These are phyloP conservation scores for Arctopsyche grandis DNA, from an alignment of 1,140 invertebrate genomes.

Conservation along the genomic window DNA sequence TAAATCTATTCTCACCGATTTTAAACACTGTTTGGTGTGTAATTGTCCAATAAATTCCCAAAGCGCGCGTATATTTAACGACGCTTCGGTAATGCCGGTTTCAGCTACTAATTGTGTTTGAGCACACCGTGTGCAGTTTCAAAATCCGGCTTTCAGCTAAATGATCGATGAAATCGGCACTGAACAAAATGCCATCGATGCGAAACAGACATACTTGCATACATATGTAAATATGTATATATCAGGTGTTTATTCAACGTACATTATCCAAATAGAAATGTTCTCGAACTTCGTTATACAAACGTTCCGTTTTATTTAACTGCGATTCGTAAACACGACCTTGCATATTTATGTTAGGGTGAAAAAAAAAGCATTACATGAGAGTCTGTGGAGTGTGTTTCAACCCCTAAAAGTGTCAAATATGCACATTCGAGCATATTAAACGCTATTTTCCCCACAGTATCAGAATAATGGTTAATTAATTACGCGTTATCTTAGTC, in stretches of 20 bases:
- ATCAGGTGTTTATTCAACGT: not conserved
- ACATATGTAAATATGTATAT: not conserved
- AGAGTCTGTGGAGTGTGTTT: not conserved
- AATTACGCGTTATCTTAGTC: slow-evolving; percentile 25
- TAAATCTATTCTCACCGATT: not conserved
- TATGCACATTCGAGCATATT: slow-evolving; percentile 2
- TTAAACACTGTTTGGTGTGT: not conserved
- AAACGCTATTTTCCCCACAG: not conserved
- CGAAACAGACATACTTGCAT: not conserved
- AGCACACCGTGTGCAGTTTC: slow-evolving; percentile 1
- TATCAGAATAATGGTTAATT: slow-evolving; percentile 16
- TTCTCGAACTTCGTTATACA: too few species aligned
- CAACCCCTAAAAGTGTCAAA: not conserved
- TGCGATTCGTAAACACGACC: not conserved
- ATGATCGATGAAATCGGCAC: slow-evolving; percentile 10
- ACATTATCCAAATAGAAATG: too few species aligned
- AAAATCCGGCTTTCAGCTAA: not conserved
- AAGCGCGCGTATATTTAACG: not conserved
- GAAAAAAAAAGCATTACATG: not conserved
- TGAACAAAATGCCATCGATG: not conserved
- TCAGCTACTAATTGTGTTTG: slow-evolving; percentile 11
- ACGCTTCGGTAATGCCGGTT: not conserved
- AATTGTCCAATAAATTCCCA: not conserved
- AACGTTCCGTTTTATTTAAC: not conserved
- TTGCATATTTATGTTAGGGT: not conserved